A percentile compares a stretch with the other conserved stretches of the same genome.
Evolutionary conservation across 1,140 invertebrate species (phyloP).

Genomic region (Piezodorus guildinii): DNA sequence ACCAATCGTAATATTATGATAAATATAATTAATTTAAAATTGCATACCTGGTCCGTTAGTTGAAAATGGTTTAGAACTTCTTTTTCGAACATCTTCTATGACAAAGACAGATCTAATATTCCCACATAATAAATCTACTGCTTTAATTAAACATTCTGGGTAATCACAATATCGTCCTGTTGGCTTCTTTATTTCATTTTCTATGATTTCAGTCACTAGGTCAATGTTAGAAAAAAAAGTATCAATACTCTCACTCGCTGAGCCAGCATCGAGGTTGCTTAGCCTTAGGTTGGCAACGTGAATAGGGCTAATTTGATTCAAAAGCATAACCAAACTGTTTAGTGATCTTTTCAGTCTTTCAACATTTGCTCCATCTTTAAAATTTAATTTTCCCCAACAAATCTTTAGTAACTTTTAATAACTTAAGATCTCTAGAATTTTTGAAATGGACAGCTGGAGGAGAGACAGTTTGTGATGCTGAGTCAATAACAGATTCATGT

Average conservation of each 20-base stretch:
- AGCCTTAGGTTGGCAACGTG: background rate
- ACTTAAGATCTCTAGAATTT: background rate
- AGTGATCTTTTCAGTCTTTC: background rate
- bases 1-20: too few species aligned
- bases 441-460: background rate
- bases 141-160: background rate
- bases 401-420: background rate
- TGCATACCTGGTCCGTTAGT: too few species aligned
- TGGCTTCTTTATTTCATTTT: slow-evolving; percentile 6
- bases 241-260: background rate
- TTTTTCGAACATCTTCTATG: background rate
- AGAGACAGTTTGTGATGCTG: too few species aligned
- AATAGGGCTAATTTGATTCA: slow-evolving; percentile 1
- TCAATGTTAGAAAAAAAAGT: background rate
- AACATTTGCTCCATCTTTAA: background rate
- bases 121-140: background rate
- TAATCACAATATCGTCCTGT: background rate
- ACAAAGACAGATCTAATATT: background rate
- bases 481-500: too few species aligned
- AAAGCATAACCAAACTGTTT: background rate
- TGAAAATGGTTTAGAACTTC: too few species aligned
- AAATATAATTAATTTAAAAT: too few species aligned
- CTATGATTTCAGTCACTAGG: background rate
- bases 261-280: background rate
- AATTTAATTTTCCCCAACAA: background rate